Conservation (phyloP, 2,113 vertebrate genomes). For the Psephotus haematonotus region DNA sequence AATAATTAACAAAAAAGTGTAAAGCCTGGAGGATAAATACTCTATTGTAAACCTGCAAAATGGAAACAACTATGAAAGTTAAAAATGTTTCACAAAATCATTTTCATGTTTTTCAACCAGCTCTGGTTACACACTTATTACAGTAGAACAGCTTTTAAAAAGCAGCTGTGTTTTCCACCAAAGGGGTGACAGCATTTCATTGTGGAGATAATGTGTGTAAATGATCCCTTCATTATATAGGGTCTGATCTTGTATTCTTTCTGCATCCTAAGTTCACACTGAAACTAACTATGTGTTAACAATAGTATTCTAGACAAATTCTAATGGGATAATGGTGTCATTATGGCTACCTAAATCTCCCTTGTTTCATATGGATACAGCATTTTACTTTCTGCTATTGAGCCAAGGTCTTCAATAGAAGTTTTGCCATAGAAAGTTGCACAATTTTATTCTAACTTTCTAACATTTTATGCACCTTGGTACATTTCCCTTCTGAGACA, state of each 20-base stretch:
- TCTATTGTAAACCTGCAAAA: not conserved
- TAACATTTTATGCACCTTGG: not conserved
- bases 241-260: constrained; percentile 39
- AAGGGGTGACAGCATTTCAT: constrained; percentile 51
- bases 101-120: not conserved
- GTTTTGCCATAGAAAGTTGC: not conserved
- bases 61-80: not conserved
- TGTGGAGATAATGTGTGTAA: constrained; percentile 52
- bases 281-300: constrained; percentile 27
- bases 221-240: constrained; percentile 52
- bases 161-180: constrained; percentile 45
- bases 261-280: constrained; percentile 39
- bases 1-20: not conserved
- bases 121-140: constrained; percentile 13
- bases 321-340: not conserved
- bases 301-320: constrained; percentile 24
- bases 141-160: constrained; percentile 40
- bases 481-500: not conserved
- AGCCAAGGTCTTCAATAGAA: not conserved
- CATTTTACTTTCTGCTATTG: not conserved
- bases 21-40: not conserved
- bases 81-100: constrained; percentile 9
- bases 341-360: constrained; percentile 3
- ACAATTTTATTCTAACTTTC: not conserved
- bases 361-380: not conserved